phyloP scores from a whole-genome alignment of 2,797 vertebrate species.

The Hapalemur alaotrensis region DNA sequence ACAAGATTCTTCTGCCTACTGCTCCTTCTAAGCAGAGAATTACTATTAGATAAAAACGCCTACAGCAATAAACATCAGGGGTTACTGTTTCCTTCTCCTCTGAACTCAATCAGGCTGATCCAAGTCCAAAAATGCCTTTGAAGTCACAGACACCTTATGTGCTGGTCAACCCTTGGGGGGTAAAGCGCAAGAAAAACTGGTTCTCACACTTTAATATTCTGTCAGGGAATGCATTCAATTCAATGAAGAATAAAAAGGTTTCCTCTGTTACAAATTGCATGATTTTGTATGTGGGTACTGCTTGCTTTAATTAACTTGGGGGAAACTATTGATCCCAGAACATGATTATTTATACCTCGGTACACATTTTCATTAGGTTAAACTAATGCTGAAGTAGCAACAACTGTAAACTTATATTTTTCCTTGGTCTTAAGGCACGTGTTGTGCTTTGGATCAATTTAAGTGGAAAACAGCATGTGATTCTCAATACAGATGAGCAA shows the following conservation, averaged over 20 bases:
- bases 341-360: not conserved
- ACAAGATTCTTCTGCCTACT: constrained; percentile 1
- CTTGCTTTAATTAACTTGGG: constrained; percentile 47
- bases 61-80: constrained; percentile 60
- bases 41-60: constrained; percentile 64
- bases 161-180: constrained; percentile 47
- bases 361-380: not conserved
- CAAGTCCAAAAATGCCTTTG: constrained; percentile 64
- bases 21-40: constrained; percentile 74
- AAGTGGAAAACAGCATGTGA: not conserved
- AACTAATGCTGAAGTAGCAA: not conserved
- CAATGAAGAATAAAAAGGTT: constrained; percentile 19
- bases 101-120: constrained; percentile 55
- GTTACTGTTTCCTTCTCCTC: constrained; percentile 44
- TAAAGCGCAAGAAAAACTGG: constrained; percentile 65
- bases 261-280: constrained; percentile 42
- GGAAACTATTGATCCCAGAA: not conserved
- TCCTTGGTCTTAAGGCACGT: not conserved
- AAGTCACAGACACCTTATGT: constrained; percentile 64
- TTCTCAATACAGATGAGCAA: not conserved
- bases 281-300: constrained; percentile 29
- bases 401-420: not conserved
- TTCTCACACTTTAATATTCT: constrained; percentile 59
- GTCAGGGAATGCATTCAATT: not conserved
- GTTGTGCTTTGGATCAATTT: not conserved